Percentiles rank a stretch among this genome's conserved stretches.
Evolutionary conservation across 2,113 vertebrate genomes (phyloP).

Genomic region (Deroptyus accipitrinus): DNA sequence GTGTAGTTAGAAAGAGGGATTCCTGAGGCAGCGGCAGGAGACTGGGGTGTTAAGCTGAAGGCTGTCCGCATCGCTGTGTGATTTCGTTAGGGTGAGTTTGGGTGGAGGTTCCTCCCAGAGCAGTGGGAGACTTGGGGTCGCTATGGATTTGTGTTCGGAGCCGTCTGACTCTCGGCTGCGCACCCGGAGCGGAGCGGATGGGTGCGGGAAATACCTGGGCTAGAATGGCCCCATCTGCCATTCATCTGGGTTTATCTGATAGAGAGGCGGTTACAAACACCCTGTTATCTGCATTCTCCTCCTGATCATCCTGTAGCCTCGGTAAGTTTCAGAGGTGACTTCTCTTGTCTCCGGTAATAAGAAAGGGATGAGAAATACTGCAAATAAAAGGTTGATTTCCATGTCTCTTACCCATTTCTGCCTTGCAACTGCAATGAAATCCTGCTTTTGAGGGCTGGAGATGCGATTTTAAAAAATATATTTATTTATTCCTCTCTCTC

Average conservation of each 20-base stretch:
- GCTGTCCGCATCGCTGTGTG: neutral
- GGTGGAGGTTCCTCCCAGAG: neutral
- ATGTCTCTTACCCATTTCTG: accelerated
- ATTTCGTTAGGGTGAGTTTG: neutral
- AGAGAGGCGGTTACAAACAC: neutral
- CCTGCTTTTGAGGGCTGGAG: neutral
- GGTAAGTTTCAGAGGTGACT: slow-evolving; percentile 18
- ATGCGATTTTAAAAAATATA: neutral
- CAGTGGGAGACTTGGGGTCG: neutral
- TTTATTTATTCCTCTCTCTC: accelerated
- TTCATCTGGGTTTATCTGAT: neutral
- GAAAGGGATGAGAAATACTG: neutral
- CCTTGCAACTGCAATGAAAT: neutral
- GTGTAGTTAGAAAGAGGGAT: neutral
- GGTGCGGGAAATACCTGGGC: neutral
- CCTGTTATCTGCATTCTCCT: neutral
- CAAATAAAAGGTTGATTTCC: neutral
- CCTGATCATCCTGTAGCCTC: neutral
- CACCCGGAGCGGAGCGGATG: neutral
- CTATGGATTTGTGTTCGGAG: neutral
- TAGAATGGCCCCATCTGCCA: neutral
- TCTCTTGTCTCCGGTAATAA: neutral
- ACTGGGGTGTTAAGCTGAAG: neutral
- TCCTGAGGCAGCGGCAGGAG: neutral
- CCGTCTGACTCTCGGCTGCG: neutral